phyloP scores from a whole-genome alignment of 2,113 vertebrate species.

The Pedetes capensis region DNA sequence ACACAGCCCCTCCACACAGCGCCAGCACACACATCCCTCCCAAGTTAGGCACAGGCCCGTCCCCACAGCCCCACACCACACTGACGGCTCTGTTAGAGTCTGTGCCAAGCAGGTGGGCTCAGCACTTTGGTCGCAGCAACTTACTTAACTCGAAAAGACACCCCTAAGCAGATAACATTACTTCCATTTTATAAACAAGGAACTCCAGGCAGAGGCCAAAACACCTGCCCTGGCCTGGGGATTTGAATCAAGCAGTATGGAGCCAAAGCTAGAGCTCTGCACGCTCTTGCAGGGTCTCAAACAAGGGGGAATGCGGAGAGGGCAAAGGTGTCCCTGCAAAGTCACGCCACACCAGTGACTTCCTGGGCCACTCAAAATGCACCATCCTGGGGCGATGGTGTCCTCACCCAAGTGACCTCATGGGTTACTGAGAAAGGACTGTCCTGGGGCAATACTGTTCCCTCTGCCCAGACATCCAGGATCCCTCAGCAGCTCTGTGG shows the following conservation, averaged over 20 bases:
- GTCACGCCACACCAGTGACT: background rate
- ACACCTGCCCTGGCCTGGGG: background rate
- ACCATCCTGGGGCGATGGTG: background rate
- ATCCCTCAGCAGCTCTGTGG: background rate
- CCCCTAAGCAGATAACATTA: background rate
- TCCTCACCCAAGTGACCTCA: background rate
- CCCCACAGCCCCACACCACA: background rate
- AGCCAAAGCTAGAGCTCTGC: background rate
- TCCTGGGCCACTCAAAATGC: background rate
- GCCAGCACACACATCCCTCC: background rate
- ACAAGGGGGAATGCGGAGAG: accelerated
- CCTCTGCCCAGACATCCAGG: background rate
- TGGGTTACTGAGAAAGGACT: background rate
- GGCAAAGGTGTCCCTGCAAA: background rate
- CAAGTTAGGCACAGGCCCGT: background rate
- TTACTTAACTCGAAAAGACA: background rate
- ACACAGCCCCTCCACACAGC: background rate
- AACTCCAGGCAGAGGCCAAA: background rate
- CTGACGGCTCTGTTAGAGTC: background rate
- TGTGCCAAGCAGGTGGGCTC: background rate
- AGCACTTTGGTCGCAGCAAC: background rate
- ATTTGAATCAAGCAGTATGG: background rate
- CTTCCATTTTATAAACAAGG: background rate
- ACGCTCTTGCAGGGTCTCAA: background rate
- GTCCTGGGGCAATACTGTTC: background rate